Base-by-base conservation (phyloP, 2,888 invertebrate genomes). In the Homarus gammarus region DNA sequence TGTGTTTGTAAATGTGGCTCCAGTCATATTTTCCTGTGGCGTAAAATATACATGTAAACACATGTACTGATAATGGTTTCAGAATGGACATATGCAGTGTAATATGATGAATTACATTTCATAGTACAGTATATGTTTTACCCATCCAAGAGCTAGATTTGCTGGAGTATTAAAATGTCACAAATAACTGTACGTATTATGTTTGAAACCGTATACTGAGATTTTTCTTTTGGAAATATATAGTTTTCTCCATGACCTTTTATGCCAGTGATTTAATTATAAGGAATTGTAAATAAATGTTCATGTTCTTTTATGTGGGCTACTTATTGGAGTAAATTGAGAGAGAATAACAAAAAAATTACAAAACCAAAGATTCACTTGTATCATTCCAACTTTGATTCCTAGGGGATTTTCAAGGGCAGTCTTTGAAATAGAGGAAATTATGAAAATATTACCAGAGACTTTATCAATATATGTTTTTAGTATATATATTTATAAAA, bases 201-300 rank as follows among this genome's bases (percentile, higher is more conserved):
- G n/a, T n/a, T n/a, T n/a, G n/a, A n/a, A n/a, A n/a, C n/a, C n/a
- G n/a, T n/a, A n/a, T n/a, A 49, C 12, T 49, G 44, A 49, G 44
- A 49, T 0, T 49, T 49, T 49, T 49, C 44, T 49, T 49, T 49
- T 49, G 12, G 44, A 49, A 12, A 12, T 44, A 12, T 56, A 56
- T 18, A 56, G 56, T 15, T 75, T 75, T 44, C 27, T 27, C 44
- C 33, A 27, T 27, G 44, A 75, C 75, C n/a, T 70, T 15, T 27
- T 33, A 75, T 75, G 75, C 75, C 75, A 75, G 75, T 75, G 75
- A 75, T 75, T 22, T 75, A 75, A 40, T 27, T 75, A 36, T 75
- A 75, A 75, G 75, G 75, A 75, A 33, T 40, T 44, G 75, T 44
- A 75, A 44, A 40, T 44, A 44, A 38, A 75, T 40, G 27, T n/a